Evolutionary conservation across 2,113 vertebrate genomes (phyloP).

Genomic region (Sander vitreus): DNA sequence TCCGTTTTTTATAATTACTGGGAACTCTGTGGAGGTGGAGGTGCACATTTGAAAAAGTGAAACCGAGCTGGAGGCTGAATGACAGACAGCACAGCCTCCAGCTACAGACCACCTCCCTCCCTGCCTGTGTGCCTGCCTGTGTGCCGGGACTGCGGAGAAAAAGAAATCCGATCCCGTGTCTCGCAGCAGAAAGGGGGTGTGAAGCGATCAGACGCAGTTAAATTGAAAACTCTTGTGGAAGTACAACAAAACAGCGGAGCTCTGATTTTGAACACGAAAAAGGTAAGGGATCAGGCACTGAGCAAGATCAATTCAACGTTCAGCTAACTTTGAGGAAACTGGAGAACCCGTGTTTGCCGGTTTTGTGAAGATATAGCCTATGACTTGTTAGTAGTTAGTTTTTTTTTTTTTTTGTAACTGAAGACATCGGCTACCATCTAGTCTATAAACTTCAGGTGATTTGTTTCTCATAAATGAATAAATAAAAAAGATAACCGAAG

Average conservation of each 20-base stretch:
- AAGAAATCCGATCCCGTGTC: constrained; percentile 80
- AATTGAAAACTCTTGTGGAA: constrained; percentile 79
- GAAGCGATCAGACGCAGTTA: constrained; percentile 77
- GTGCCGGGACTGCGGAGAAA: constrained; percentile 63
- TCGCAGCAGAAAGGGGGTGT: constrained; percentile 78
- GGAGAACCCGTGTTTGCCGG: neutral
- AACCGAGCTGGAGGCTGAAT: constrained; percentile 63
- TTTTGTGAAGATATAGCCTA: constrained; percentile 15
- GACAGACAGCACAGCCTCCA: constrained; percentile 67
- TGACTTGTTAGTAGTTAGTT: neutral
- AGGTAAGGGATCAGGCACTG: constrained; percentile 74
- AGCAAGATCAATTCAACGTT: neutral
- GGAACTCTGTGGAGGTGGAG: constrained; percentile 34
- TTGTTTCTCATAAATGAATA: neutral
- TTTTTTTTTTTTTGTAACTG: neutral
- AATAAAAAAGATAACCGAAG: neutral
- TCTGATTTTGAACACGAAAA: constrained; percentile 72
- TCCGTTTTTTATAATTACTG: constrained; percentile 43
- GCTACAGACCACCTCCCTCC: constrained; percentile 38
- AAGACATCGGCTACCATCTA: neutral
- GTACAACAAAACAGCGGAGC: constrained; percentile 70
- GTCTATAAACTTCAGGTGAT: neutral
- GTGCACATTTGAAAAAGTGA: constrained; percentile 36
- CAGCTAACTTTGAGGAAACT: constrained; percentile 9
- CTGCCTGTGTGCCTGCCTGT: constrained; percentile 30